Percentiles rank a stretch among this genome's conserved stretches.
Evolutionary conservation across 2,888 invertebrate species (phyloP).

Genomic region (Coleophora deauratella): DNA sequence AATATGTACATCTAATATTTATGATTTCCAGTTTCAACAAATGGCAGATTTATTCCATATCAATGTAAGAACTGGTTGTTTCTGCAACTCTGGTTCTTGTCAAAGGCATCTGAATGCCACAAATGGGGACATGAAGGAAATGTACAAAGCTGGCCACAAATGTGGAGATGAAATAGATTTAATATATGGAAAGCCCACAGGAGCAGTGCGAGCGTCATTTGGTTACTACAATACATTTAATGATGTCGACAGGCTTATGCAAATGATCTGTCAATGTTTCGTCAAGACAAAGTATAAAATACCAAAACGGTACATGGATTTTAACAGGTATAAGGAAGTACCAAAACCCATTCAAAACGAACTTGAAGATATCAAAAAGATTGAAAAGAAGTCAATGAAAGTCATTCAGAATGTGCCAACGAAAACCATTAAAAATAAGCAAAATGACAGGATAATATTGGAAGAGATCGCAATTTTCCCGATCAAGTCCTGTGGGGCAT

Average conservation of each 20-base stretch:
- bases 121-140: slow-evolving; percentile 80
- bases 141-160: slow-evolving; percentile 90
- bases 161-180: slow-evolving; percentile 93
- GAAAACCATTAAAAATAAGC: slow-evolving; percentile 18
- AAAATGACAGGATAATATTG: slow-evolving; percentile 17
- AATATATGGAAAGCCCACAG: slow-evolving; percentile 90
- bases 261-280: slow-evolving; percentile 86
- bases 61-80: slow-evolving; percentile 93
- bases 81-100: slow-evolving; percentile 97
- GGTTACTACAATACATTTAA: slow-evolving; percentile 88
- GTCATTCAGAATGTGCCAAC: slow-evolving; percentile 5
- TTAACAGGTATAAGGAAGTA: slow-evolving; percentile 17
- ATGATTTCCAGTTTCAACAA: slow-evolving; percentile 81
- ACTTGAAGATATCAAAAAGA: slow-evolving; percentile 25
- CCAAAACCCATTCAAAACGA: slow-evolving; percentile 13
- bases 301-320: slow-evolving; percentile 38
- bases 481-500: slow-evolving; percentile 92
- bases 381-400: slow-evolving; percentile 18
- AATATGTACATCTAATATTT: too few relatives aligned
- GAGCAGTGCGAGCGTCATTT: slow-evolving; percentile 93
- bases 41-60: slow-evolving; percentile 91
- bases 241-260: slow-evolving; percentile 81
- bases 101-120: slow-evolving; percentile 83
- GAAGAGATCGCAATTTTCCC: slow-evolving; percentile 80
- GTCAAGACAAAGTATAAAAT: slow-evolving; percentile 45